Base-by-base conservation (phyloP, 2,797 vertebrate species). In the Helarctos malayanus region DNA sequence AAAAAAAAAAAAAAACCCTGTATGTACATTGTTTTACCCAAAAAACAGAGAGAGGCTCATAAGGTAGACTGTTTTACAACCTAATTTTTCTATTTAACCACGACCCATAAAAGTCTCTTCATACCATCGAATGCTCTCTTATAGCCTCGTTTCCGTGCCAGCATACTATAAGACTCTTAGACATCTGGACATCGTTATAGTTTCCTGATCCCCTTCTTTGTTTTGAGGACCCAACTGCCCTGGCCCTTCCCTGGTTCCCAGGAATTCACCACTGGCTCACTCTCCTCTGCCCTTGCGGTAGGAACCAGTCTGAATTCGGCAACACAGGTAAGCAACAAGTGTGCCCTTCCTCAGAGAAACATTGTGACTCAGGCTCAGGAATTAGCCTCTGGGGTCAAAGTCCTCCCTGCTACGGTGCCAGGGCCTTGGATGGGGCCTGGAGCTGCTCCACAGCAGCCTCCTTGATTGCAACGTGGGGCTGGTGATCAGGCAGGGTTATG, bases 281-380 rank as follows among this genome's bases (percentile, higher is more conserved):
- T 35, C 12, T 65, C 47, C 29, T 82, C 35, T 4, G 9, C 41
- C 56, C 76, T 49, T 7, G 12, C 45, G 65, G 41, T 54, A 59
- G 38, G 8, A 29, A 45, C 65, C 18, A 10, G 41, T 38, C 73
- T 76, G 80, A 59, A 8, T n/a, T 81, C 45, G 29, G 32, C 89
- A n/a, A 23, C 65, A 35, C 56, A 10, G 8, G 56, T 5, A 45
- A 79, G 78, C 54, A 25, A 4, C 35, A 29, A 11, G 25, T 14
- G 4, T 5, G 6, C 18, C 25, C 41, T 52, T 54, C 63, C 27
- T 84, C n/a, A 2, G 29, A 79, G 29, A 45, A 61, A n/a, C 47
- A 13, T 23, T 1, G 2, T 1, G 35, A 25, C 15, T n/a, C n/a
- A 0, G 0, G 25, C 52, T 69, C 57, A 29, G 71, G 65, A 57